phyloP scores from a whole-genome alignment of 2,113 vertebrate species.

The Campylorhamphus procurvoides region DNA sequence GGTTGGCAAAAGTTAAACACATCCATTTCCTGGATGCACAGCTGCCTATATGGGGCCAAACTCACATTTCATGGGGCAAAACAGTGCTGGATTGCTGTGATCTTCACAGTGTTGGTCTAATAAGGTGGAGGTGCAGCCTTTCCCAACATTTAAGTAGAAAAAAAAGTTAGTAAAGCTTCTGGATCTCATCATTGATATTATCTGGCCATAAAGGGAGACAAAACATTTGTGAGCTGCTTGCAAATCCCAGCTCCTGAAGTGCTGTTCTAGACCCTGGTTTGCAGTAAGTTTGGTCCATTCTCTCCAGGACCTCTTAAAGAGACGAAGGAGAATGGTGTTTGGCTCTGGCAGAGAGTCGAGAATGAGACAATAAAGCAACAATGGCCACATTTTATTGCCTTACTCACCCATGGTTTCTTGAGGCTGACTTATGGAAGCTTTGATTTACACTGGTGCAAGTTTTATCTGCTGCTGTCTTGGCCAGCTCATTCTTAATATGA shows the following conservation, averaged over 20 bases:
- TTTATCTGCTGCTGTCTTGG: slow-evolving; percentile 65
- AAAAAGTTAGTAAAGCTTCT: neutral
- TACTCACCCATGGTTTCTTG: neutral
- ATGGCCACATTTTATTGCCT: slow-evolving; percentile 20
- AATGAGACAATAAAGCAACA: slow-evolving; percentile 7
- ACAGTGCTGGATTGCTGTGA: neutral
- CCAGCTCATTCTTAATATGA: slow-evolving; percentile 47
- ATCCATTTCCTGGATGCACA: neutral
- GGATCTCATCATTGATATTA: neutral
- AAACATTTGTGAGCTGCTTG: neutral
- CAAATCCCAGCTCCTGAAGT: neutral
- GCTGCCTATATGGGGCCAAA: neutral
- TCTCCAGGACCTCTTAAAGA: neutral
- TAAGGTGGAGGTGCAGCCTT: neutral
- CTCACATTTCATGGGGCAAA: neutral
- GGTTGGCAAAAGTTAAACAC: neutral
- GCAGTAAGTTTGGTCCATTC: neutral
- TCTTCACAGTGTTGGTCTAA: neutral
- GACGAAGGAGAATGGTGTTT: neutral
- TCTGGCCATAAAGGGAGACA: neutral
- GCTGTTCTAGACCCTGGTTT: neutral
- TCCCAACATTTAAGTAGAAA: neutral
- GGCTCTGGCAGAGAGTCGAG: neutral
- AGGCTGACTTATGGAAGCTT: slow-evolving; percentile 43
- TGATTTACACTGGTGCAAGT: slow-evolving; percentile 39